Evolutionary conservation across 2,113 vertebrate genomes (phyloP).

Genomic region (Scytalopus superciliaris): DNA sequence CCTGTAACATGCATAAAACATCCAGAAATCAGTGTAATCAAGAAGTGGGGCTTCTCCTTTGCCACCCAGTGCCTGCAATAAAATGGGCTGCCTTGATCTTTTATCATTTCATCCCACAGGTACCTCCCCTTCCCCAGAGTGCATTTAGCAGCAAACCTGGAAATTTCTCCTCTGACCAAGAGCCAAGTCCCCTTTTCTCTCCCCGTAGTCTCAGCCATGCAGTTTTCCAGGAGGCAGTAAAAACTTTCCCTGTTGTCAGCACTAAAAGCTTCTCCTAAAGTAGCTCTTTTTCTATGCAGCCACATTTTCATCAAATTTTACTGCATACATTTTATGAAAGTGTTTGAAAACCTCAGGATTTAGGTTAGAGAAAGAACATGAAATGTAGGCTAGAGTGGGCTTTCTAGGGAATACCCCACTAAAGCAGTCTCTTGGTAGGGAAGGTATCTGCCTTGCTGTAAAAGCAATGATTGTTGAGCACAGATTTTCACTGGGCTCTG

Average conservation of each 20-base stretch:
- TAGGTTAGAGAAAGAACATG: not conserved
- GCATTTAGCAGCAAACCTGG: not conserved
- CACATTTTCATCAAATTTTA: slow-evolving; percentile 1
- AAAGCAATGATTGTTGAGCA: not conserved
- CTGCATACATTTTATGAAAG: not conserved
- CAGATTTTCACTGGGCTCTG: slow-evolving; percentile 8
- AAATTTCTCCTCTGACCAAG: not conserved
- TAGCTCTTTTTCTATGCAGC: not conserved
- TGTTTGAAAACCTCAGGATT: not conserved
- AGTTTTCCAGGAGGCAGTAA: not conserved
- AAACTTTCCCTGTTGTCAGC: not conserved
- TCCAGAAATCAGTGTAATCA: not conserved
- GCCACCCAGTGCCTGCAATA: accelerated
- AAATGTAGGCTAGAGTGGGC: not conserved
- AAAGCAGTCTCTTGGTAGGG: not conserved
- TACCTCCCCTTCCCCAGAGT: not conserved
- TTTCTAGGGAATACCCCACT: slow-evolving; percentile 43
- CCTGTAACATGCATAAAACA: not conserved
- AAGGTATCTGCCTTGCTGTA: not conserved
- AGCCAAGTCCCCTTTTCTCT: not conserved
- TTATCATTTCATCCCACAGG: not conserved
- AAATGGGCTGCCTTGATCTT: not conserved
- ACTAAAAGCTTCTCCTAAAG: not conserved
- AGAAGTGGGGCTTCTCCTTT: not conserved
- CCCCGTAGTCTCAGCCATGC: not conserved